Evolutionary conservation across 2,888 invertebrate species (phyloP), one percentile per base, ranked within the genome.

Genomic region (Napeogenes inachia): DNA sequence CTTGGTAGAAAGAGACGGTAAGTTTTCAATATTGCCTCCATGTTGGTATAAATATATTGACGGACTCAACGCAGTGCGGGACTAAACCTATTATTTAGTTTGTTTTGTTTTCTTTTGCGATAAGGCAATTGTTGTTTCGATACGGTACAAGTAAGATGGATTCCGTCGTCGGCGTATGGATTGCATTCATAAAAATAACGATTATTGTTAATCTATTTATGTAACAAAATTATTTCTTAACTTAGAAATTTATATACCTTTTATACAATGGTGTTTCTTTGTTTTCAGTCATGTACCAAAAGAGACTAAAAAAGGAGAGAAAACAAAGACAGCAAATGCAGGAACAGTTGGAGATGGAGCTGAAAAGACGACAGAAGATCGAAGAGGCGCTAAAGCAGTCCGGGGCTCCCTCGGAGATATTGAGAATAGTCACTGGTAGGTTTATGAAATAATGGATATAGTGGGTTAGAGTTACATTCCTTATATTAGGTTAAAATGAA

Each of bases 261-360:
- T 30, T 8, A 50, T 50, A 50, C 30, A 30, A 30, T 10, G 21
- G 30, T 10, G 12, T 4, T 4, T 12, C 21, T 33, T 76, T 72
- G 68, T 71, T 73, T 69, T 66, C 93, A 98, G 98, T 95, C 68
- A 91, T 95, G 81, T 96, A 96, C 85, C 97, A 97, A 85, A 97
- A 97, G 84, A 94, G 97, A 67, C 92, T 97, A 89, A 95, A 97
- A 91, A 95, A 96, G 77, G 98, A 98, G 82, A 93, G 95, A 72
- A 94, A 96, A 82, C 93, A 94, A 68, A 92, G 97, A 75, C 94
- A 95, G 79, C 93, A 95, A 74, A 92, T 97, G 62, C 97, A 97
- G 78, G 96, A 97, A 72, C 96, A 97, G 79, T 87, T 97, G 68
- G 96, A 96, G 72, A 81, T 93, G 73, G 97, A 97, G 83, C 91